A percentile compares a stretch with the other conserved stretches of the same genome.
phyloP scores from a whole-genome alignment of 2,888 invertebrate species.

The Euspilapteryx auroguttella region DNA sequence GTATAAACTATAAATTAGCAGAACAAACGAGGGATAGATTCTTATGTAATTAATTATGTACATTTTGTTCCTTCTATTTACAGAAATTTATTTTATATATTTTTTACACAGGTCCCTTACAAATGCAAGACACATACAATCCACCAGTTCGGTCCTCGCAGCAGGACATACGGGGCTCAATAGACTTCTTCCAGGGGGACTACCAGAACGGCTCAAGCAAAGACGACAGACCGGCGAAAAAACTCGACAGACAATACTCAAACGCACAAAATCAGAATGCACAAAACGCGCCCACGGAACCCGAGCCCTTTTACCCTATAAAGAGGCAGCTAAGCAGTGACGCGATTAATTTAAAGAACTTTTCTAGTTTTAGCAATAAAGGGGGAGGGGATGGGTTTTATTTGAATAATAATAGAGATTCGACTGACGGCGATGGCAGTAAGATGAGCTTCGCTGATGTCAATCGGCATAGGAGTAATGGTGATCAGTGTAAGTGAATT shows the following conservation, averaged over 20 bases:
- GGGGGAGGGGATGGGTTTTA: constrained; percentile 49
- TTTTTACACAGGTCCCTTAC: too few species aligned
- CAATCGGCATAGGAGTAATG: constrained; percentile 56
- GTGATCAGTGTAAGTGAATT: constrained; percentile 48
- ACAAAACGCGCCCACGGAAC: constrained; percentile 60
- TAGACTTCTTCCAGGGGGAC: constrained; percentile 69
- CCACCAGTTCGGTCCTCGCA: constrained; percentile 73
- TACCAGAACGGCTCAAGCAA: constrained; percentile 35
- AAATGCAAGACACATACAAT: too few species aligned
- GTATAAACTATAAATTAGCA: too few species aligned
- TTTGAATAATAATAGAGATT: constrained; percentile 52
- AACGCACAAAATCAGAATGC: constrained; percentile 61
- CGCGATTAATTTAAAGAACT: constrained; percentile 37
- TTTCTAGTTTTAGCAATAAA: constrained; percentile 21
- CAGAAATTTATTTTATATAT: too few species aligned
- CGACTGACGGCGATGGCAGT: constrained; percentile 58
- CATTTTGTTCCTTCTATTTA: too few species aligned
- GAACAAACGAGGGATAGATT: too few species aligned
- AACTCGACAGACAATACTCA: constrained; percentile 47
- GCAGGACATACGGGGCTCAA: constrained; percentile 73
- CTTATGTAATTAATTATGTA: too few species aligned
- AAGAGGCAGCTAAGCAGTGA: constrained; percentile 65
- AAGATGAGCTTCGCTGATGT: constrained; percentile 75
- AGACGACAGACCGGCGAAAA: constrained; percentile 41
- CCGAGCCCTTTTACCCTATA: constrained; percentile 20